Base-by-base conservation (phyloP, 2,113 vertebrate species). In the Hippopotamus amphibius region DNA sequence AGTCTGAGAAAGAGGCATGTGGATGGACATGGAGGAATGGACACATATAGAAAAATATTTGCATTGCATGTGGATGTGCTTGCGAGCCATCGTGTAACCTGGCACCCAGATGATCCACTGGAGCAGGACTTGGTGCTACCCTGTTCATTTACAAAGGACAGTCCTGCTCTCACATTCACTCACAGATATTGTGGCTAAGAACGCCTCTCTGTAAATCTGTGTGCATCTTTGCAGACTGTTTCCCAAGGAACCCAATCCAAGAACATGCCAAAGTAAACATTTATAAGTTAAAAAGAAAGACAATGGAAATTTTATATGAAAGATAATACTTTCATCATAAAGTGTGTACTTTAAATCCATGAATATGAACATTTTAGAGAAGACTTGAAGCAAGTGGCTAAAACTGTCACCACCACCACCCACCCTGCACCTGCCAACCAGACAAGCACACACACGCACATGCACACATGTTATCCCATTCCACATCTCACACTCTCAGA, bases 311-410 rank as follows among this genome's bases (percentile, higher is more conserved):
- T 83, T 69, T 55, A 26, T 33, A 26, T 48, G 46, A 88, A 83
- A 92, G 50, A 57, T 88, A 96, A 72, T 19, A 48, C n/a, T 79
- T 88, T 65, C 30, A 88, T 79, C 46, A 96, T 69, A 92, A 88
- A 79, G 55, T 21, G 17, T 63, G 2, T 33, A 61, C 82, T 88
- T 88, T 82, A 88, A 86, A 26, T 68, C 37, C 13, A 1, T 82
- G 50, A 82, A 53, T 61, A 82, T 6, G 10, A 83, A 43, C 59
- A 83, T 76, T 69, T 86, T 76, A 68, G 83, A 83, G 59, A 83
- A 61, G 43, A 53, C n/a, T 72, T 53, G 7, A 82, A 83, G 13
- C 43, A 96, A 76, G 50, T 68, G 43, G 59, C 48, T 93, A 88
- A 96, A 95, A 88, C 14, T 82, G 28, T 46, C n/a, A 43, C 28